These are phyloP conservation scores for Morinoia aosen DNA, from an alignment of 2,888 invertebrate genomes.

Conservation along the genomic window DNA sequence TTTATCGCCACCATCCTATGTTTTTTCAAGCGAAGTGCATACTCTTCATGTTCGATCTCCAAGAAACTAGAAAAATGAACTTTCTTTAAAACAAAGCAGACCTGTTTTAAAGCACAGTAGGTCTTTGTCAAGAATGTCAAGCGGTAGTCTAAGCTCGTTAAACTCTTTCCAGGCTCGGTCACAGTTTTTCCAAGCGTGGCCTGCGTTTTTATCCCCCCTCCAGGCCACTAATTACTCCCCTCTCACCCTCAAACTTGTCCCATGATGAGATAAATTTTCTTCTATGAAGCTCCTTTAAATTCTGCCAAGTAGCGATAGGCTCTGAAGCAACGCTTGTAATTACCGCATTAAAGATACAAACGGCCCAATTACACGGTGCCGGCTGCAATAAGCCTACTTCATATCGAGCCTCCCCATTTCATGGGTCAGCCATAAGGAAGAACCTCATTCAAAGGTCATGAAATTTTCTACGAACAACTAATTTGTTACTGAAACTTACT, in stretches of 20 bases:
- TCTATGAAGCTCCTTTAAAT: slow-evolving; percentile 25
- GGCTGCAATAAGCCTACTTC: not conserved
- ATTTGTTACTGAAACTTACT: not conserved
- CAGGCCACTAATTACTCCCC: not conserved
- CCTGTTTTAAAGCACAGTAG: not conserved
- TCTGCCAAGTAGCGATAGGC: slow-evolving; percentile 30
- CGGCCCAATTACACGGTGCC: slow-evolving; percentile 10
- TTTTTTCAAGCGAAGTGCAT: too few relatives aligned
- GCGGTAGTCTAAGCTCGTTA: not conserved
- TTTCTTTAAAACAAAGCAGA: too few relatives aligned
- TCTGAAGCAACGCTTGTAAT: slow-evolving; percentile 7
- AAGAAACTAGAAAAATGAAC: too few relatives aligned
- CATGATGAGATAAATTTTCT: slow-evolving; percentile 19
- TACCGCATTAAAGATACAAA: slow-evolving; percentile 22
- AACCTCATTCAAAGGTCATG: not conserved
- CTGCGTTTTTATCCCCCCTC: not conserved
- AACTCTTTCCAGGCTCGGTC: not conserved
- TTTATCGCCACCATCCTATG: too few relatives aligned
- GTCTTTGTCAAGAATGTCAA: not conserved
- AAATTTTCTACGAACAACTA: not conserved
- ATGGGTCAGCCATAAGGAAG: not conserved
- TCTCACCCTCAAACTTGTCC: not conserved
- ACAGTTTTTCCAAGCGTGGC: not conserved
- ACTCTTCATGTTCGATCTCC: too few relatives aligned
- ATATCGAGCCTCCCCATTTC: not conserved